These are phyloP conservation scores for Ecdyonurus torrentis DNA, from an alignment of 2,888 invertebrate species.

Conservation along the genomic window DNA sequence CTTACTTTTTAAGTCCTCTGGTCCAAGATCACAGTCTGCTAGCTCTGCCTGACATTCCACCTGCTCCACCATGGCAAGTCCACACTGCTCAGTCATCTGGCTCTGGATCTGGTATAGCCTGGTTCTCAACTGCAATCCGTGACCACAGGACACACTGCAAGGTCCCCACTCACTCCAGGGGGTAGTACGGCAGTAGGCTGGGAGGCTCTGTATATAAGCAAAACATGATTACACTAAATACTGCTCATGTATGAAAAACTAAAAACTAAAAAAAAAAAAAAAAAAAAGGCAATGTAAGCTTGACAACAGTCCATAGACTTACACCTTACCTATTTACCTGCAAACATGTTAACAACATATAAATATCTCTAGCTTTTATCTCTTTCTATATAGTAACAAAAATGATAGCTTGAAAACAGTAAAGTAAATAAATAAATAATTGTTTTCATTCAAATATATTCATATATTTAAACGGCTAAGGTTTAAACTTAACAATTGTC, in stretches of 20 bases:
- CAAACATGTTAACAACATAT: too few species aligned
- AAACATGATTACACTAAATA: not conserved
- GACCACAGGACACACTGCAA: constrained; percentile 63
- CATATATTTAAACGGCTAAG: too few species aligned
- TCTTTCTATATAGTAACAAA: too few species aligned
- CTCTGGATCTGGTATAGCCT: constrained; percentile 24
- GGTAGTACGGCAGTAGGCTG: constrained; percentile 41
- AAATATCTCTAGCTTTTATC: too few species aligned
- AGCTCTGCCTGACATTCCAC: constrained; percentile 29
- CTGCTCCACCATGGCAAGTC: constrained; percentile 31
- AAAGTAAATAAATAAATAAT: too few species aligned
- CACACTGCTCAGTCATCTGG: constrained; percentile 23
- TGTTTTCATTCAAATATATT: too few species aligned
- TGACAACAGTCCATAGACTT: too few species aligned
- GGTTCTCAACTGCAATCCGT: constrained; percentile 46
- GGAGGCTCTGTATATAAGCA: constrained; percentile 5
- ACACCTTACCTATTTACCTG: too few species aligned
- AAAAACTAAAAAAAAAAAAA: not conserved
- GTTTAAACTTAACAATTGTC: too few species aligned
- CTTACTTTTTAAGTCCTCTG: constrained; percentile 22
- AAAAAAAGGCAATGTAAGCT: not conserved
- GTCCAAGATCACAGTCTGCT: constrained; percentile 21
- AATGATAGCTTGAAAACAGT: too few species aligned
- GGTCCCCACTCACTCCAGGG: constrained; percentile 70
- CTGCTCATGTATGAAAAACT: not conserved